These are phyloP conservation scores for Chamaea fasciata DNA, from an alignment of 2,113 vertebrate genomes.

Conservation along the genomic window DNA sequence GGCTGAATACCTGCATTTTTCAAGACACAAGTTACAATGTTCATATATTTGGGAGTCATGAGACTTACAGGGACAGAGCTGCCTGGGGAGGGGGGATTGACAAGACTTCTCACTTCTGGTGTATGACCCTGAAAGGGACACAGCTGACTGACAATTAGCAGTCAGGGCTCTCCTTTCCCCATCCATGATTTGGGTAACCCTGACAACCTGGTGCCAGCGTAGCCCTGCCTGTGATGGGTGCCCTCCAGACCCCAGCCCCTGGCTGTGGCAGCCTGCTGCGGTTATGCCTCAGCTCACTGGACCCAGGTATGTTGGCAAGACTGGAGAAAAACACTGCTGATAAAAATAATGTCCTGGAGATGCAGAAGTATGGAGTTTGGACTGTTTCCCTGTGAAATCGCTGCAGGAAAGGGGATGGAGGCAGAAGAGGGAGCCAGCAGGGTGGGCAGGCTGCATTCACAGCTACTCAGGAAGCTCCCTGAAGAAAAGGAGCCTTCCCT, in stretches of 20 bases:
- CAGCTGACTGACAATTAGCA: neutral
- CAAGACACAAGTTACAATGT: too few species aligned
- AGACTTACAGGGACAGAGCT: neutral
- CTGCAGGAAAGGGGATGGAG: neutral
- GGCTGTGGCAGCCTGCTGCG: neutral
- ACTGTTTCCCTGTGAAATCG: neutral
- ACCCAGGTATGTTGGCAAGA: rapidly evolving
- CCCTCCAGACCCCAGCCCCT: too few species aligned
- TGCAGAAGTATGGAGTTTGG: neutral
- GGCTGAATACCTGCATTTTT: neutral
- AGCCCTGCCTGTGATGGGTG: rapidly evolving
- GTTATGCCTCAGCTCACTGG: neutral
- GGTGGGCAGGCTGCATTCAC: neutral
- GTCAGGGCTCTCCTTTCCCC: neutral
- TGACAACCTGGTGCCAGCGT: neutral
- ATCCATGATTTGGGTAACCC: neutral
- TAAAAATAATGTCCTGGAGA: neutral
- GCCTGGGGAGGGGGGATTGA: neutral
- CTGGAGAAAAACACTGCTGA: neutral
- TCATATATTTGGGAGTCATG: neutral
- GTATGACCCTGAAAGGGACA: neutral
- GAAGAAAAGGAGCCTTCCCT: neutral
- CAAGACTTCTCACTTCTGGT: neutral
- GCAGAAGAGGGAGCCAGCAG: neutral
- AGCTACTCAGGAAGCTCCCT: neutral